Conservation (phyloP, 2,888 invertebrate genomes). For the Folsomia manolachei region DNA sequence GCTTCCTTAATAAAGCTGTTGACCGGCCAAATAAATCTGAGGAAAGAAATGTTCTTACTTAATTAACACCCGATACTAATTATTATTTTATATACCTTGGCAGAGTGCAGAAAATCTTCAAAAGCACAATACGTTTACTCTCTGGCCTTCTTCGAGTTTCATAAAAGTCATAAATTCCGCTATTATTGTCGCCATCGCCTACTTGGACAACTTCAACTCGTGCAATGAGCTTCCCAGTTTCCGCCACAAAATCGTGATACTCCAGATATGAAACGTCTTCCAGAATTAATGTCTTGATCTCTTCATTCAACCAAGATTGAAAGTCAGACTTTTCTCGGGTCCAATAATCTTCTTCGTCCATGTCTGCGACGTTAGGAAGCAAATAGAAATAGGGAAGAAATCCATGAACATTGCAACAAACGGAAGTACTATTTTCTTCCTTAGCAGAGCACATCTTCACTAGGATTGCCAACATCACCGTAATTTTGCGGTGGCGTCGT, state of each 20-base stretch:
- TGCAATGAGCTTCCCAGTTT: constrained; percentile 10
- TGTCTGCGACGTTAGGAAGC: constrained; percentile 22
- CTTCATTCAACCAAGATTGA: constrained; percentile 19
- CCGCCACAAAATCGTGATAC: constrained; percentile 21
- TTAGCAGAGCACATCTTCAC: no score
- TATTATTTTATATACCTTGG: constrained; percentile 30
- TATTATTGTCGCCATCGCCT: constrained; percentile 6
- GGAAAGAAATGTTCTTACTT: not conserved
- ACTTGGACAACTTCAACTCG: constrained; percentile 23
- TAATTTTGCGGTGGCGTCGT: constrained; percentile 6
- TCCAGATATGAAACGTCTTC: constrained; percentile 21
- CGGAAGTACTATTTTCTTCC: constrained; percentile 5
- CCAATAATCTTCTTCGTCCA: constrained; percentile 15
- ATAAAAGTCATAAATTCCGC: constrained; percentile 25
- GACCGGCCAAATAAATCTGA: constrained; percentile 1
- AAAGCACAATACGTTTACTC: constrained; percentile 1
- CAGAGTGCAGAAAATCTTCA: constrained; percentile 35
- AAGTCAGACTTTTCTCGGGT: constrained; percentile 12
- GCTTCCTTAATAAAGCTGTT: not conserved
- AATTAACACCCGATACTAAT: not conserved
- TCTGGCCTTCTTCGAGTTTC: not conserved
- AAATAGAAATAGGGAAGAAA: constrained; percentile 41
- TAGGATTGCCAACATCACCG: no score
- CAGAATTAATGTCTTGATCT: constrained; percentile 22
- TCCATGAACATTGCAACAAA: constrained; percentile 37